These are phyloP conservation scores for Peromyscus nudipes DNA, from an alignment of 2,797 vertebrate genomes.

Conservation along the genomic window DNA sequence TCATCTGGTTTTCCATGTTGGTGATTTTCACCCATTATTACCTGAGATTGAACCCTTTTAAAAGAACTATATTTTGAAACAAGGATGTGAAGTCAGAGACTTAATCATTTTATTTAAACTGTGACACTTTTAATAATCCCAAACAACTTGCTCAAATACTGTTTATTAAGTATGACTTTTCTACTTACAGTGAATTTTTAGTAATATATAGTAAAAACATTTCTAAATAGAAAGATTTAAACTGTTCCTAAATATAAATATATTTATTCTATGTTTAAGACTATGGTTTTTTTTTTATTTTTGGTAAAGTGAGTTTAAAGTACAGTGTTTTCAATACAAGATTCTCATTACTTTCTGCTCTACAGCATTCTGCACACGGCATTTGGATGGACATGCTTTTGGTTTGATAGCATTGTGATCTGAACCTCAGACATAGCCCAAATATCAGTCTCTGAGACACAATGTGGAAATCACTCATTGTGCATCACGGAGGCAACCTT, in stretches of 20 bases:
- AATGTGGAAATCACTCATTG: not conserved
- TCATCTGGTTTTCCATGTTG: slow-evolving; percentile 81
- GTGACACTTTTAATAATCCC: slow-evolving; percentile 82
- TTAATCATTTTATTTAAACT: slow-evolving; percentile 81
- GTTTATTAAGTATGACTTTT: slow-evolving; percentile 61
- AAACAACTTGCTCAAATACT: slow-evolving; percentile 79
- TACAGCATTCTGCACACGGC: not conserved
- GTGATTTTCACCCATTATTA: slow-evolving; percentile 76
- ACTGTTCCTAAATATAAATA: not conserved
- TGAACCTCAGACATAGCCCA: not conserved
- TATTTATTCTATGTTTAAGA: slow-evolving; percentile 29
- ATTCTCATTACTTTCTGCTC: not conserved
- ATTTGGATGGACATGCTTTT: not conserved
- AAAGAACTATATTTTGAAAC: slow-evolving; percentile 84
- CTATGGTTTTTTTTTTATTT: not conserved
- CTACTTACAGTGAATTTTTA: slow-evolving; percentile 22
- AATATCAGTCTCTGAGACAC: not conserved
- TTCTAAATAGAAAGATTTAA: slow-evolving; percentile 24
- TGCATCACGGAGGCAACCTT: slow-evolving; percentile 19
- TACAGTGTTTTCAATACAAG: slow-evolving; percentile 27
- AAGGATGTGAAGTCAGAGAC: slow-evolving; percentile 81
- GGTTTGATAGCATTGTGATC: not conserved
- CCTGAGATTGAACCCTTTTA: slow-evolving; percentile 85
- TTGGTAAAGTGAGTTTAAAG: not conserved
- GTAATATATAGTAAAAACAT: slow-evolving; percentile 12